Evolutionary conservation across 2,888 invertebrate genomes (phyloP), one percentile per base, ranked within the genome.

Genomic region (Cheilosia impressa): DNA sequence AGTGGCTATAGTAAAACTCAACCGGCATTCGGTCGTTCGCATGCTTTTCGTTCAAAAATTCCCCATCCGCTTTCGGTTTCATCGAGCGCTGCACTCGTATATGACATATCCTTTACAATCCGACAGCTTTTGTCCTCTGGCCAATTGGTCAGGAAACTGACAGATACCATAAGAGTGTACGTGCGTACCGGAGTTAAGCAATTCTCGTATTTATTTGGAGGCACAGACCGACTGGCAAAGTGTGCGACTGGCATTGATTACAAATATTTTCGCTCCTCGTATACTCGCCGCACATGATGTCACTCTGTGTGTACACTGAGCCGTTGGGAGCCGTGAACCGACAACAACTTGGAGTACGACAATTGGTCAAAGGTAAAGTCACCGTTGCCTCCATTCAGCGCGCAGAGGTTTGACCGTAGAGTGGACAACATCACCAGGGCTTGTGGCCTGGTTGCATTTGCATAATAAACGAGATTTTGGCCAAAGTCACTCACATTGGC

Each of bases 381-480:
- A 79, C 34, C 38, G 38, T 47, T 41, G 15, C 5, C 38, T 24
- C 38, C n/a, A 17, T 22, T 27, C 31, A 7, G 45, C 13, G 34
- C 43, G 57, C 22, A 45, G 31, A 15, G 17, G 45, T 34, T 19
- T 31, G 17, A 66, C 52, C 24, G 38, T 55, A 55, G 13, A 45
- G 24, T 45, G 63, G 41, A 50, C 34, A 53, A 45, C 68, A 45
- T 58, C 34, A 50, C 57, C 55, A 72, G 71, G 57, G 43, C 68
- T 55, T 52, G 52, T 63, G 77, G 77, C 65, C 68, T 71, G 57
- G 62, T 68, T 53, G 78, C 55, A 88, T 88, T 87, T 88, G 87
- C 88, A 88, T 88, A 87, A 82, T 87, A 87, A 87, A 87, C 87
- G 85, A 85, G 81, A 72, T 77, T 85, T 52, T 66, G 57, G 81